These are phyloP conservation scores for Euwallacea similis DNA, from an alignment of 1,140 invertebrate species.

Conservation along the genomic window DNA sequence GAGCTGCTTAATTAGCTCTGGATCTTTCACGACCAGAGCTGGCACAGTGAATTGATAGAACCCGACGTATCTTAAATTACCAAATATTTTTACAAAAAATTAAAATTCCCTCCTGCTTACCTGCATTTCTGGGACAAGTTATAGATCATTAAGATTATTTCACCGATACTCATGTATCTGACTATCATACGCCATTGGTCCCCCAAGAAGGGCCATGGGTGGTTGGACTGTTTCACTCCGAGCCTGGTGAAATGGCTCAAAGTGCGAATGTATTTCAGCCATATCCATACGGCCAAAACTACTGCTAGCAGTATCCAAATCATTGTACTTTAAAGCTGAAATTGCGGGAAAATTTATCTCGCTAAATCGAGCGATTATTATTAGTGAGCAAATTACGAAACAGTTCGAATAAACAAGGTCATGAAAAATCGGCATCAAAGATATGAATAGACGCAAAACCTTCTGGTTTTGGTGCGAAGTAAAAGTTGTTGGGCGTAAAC, in stretches of 20 bases:
- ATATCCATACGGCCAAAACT: conserved; percentile 7
- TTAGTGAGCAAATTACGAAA: too few relatives aligned
- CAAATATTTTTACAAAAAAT: background rate
- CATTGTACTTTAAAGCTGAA: background rate
- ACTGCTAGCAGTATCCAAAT: background rate
- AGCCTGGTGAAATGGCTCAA: conserved; percentile 54
- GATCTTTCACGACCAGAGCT: conserved; percentile 52
- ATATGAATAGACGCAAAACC: too few relatives aligned
- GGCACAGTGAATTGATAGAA: conserved; percentile 55
- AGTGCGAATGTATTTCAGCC: conserved; percentile 36
- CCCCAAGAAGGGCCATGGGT: conserved; percentile 52
- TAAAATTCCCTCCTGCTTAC: conserved; percentile 18
- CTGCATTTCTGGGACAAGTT: conserved; percentile 31
- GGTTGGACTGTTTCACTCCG: conserved; percentile 52
- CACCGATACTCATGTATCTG: conserved; percentile 16
- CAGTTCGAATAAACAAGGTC: too few relatives aligned
- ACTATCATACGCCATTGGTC: conserved; percentile 34
- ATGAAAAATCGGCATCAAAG: too few relatives aligned
- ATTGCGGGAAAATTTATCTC: too few relatives aligned
- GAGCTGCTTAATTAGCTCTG: conserved; percentile 57
- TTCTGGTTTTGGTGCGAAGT: too few relatives aligned
- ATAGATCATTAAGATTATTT: conserved; percentile 25
- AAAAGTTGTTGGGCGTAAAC: too few relatives aligned
- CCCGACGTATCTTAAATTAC: conserved; percentile 50
- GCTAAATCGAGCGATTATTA: too few relatives aligned